Evolutionary conservation across 2,113 vertebrate species (phyloP), one percentile per base, ranked within the genome.

Genomic region (Pitta sordida): DNA sequence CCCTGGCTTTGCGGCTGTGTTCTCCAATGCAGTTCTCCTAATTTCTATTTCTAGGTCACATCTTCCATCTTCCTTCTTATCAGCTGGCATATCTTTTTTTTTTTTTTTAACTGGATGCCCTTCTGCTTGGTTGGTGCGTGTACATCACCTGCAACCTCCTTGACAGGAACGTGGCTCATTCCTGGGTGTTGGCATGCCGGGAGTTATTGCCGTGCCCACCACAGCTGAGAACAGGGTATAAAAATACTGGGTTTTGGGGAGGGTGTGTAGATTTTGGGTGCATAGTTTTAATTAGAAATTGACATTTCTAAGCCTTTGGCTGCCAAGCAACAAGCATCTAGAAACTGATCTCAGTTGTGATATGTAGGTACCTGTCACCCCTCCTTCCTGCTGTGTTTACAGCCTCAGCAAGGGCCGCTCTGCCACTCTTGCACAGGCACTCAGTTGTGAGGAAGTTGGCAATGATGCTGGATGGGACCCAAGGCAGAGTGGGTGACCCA

Each of bases 241-340:
- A 69, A 95, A 92, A 85, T 69, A 77, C 65, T 43, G 39, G 65
- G 19, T 26, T 89, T 90, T 74, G 39, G 64, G 64, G 64, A 84
- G 90, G 39, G 9, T 71, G 78, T 79, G 88, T 62, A 59, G 84
- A 83, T 94, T 95, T 93, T 78, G 88, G 94, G 85, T 84, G 90
- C 78, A 34, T 30, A 82, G 91, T 91, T 96, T 94, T 94, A 96
- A 91, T 95, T 95, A 96, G 94, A 91, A 94, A 92, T 87, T 96
- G 95, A 95, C 94, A 96, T 96, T 95, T 96, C 78, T 95, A 77
- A 96, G 91, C 78, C 87, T 67, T 94, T 94, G 93, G 96, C 96
- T 96, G 96, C 95, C 95, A 96, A 92, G 96, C 96, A 96, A 96
- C 93, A 8, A 94, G 94, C 93, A 85, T 63, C 84, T 94, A 87